A percentile compares a stretch with the other conserved stretches of the same genome.
Evolutionary conservation across 2,113 vertebrate species (phyloP).

Genomic region (Pseudorasbora parva): DNA sequence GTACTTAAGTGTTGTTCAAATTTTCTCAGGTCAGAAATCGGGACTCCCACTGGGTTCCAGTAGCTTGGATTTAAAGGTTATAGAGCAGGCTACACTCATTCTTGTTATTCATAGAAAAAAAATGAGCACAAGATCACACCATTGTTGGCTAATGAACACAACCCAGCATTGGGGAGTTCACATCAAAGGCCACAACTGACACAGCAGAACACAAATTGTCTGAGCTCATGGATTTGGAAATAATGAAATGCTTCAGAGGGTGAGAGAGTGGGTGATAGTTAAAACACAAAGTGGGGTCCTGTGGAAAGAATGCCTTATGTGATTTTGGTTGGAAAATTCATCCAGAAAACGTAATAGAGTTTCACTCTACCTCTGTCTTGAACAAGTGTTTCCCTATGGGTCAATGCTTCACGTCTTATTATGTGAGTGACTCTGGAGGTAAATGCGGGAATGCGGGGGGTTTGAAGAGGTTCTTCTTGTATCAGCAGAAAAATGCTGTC

Average conservation of each 20-base stretch:
- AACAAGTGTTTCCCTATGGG: not conserved
- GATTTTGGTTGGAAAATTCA: slow-evolving; percentile 11
- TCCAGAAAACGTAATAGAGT: not conserved
- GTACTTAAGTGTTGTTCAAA: slow-evolving; percentile 8
- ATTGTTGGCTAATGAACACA: slow-evolving; percentile 70
- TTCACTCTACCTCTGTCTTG: not conserved
- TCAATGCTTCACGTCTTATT: slow-evolving; percentile 41
- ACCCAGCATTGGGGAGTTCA: slow-evolving; percentile 60
- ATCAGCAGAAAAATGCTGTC: slow-evolving; percentile 49
- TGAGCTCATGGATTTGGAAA: slow-evolving; percentile 72
- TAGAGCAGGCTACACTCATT: slow-evolving; percentile 14
- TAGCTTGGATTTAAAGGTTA: slow-evolving; percentile 34
- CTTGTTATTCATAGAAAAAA: slow-evolving; percentile 27
- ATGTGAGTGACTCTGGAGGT: slow-evolving; percentile 24
- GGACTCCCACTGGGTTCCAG: slow-evolving; percentile 13
- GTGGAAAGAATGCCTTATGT: slow-evolving; percentile 20
- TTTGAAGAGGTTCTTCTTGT: slow-evolving; percentile 44
- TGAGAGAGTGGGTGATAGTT: slow-evolving; percentile 19
- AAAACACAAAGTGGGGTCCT: slow-evolving; percentile 23
- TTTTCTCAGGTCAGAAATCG: slow-evolving; percentile 35
- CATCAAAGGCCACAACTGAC: slow-evolving; percentile 74
- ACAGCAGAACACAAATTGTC: slow-evolving; percentile 73
- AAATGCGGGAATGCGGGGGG: slow-evolving; percentile 6
- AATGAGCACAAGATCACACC: slow-evolving; percentile 56
- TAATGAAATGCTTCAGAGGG: slow-evolving; percentile 71